Base-by-base conservation (phyloP, 2,113 vertebrate genomes). In the Plectropomus leopardus region DNA sequence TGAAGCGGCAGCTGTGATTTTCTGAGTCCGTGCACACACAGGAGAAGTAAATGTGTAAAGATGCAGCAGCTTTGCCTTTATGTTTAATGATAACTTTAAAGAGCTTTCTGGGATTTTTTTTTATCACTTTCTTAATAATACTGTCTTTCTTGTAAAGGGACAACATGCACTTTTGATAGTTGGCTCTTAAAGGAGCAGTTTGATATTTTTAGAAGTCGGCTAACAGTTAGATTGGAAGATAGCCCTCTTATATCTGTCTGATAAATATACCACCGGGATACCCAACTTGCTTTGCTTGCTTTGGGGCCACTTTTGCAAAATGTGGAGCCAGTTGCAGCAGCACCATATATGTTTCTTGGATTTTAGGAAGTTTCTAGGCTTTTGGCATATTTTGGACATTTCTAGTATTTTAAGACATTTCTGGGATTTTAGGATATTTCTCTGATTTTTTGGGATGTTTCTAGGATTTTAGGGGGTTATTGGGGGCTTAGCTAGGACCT, bases 1-100 rank as follows among this genome's bases (percentile, higher is more conserved):
- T 63, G 58, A 76, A 70, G 76, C 55, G 48, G 69, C 72, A 86
- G 80, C 78, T 83, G 87, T 55, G 83, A 32, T 47, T 67, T 44
- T 63, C 48, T 4, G 1, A 54, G 14, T 36, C 54, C 66, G 26
- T 72, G 40, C 30, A 53, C 11, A 65, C 45, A 60, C 36, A 42
- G 28, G 2, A 48, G 53, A 50, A 14, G 30, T 48, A 57, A 72
- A 57, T 63, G 19, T 11, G 11, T 51, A 30, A 36, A 42, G 8
- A 74, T 68, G 54, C 44, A 69, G 48, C 48, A 60, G 57, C 19
- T 40, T 17, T 53, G 45, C 34, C 11, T 40, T 15, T 55, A 26
- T 72, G 34, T 72, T 17, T 53, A 23, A 70, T 47, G 67, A 59
- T 21, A n/a, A 34, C n/a, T 36, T 28, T n/a, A 50, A 59, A 64